Base-by-base conservation (phyloP, 2,888 invertebrate species). In the Eumerus sabulonum region DNA sequence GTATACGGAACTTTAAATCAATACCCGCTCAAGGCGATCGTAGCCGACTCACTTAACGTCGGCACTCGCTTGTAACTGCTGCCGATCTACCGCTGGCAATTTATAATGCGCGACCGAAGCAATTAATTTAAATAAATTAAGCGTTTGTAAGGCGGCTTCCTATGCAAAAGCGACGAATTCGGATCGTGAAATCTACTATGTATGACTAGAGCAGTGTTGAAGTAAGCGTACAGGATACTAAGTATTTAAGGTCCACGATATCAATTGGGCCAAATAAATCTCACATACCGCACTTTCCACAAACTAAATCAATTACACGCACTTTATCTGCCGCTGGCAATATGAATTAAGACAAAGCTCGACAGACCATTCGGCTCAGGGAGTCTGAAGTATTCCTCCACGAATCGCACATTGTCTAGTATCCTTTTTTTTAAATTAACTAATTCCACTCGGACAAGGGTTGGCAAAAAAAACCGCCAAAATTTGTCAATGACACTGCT, bases 401-500 rank as follows among this genome's bases (percentile, higher is more conserved):
- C 27, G 27, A 47, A 53, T 62, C 35, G 9, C 54, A 12, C 44
- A 47, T 44, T 36, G 45, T 27, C 27, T 27, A 40, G 11, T 19
- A 16, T 50, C 27, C 27, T 56, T 36, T 40, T 18, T 51, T 35
- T 36, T 36, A 36, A 36, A 11, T 3, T 3, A n/a, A n/a, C 40
- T 40, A 40, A n/a, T 40, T 53, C 45, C 54, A n/a, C 48, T 47
- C 27, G 27, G 27, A 2, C 7, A 7, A 27, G 7, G 27, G 7
- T 27, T 4, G 27, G 2, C 13, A 45, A 47, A 13, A 48, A 56
- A 38, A 17, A 42, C n/a, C 40, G 45, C 13, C 18, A 71, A 81
- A 62, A 63, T 35, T n/a, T 76, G 71, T 71, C 76, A 81, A 79
- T 72, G 76, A 60, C 76, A 83, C 83, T 82, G 82, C 83, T 77